phyloP scores from a whole-genome alignment of 2,113 vertebrate genomes.

The Aspidoscelis tigris region DNA sequence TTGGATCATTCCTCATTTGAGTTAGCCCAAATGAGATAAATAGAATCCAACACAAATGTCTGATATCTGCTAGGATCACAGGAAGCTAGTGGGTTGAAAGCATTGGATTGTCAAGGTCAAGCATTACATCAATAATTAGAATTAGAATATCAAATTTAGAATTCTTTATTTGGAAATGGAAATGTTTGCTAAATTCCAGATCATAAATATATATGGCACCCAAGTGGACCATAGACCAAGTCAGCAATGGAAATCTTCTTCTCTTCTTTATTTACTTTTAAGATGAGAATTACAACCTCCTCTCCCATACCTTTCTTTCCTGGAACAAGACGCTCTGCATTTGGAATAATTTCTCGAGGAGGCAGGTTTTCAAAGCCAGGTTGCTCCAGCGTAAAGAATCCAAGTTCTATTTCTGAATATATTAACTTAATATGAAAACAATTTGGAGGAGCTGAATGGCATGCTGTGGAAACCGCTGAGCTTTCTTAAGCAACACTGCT shows the following conservation, averaged over 20 bases:
- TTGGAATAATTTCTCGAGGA: constrained; percentile 27
- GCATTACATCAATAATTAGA: neutral
- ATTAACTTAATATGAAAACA: constrained; percentile 51
- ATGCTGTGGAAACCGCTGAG: constrained; percentile 38
- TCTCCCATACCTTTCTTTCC: neutral
- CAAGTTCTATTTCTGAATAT: constrained; percentile 49
- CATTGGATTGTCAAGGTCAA: neutral
- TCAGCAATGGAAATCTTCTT: neutral
- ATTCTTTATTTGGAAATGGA: neutral
- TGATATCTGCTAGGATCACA: neutral
- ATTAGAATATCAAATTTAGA: neutral
- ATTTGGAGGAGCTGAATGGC: constrained; percentile 42
- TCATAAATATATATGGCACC: neutral
- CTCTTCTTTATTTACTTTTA: constrained; percentile 11
- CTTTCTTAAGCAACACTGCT: constrained; percentile 34
- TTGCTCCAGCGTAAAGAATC: constrained; percentile 39
- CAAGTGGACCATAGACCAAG: constrained; percentile 9
- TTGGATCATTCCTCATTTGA: neutral
- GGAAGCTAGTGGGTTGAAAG: neutral
- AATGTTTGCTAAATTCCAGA: neutral
- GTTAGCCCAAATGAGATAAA: neutral
- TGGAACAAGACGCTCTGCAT: constrained; percentile 32
- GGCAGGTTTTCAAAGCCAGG: constrained; percentile 33
- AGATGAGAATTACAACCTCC: constrained; percentile 4
- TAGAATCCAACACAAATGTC: neutral